phyloP scores from a whole-genome alignment of 1,140 invertebrate species.

The Tribolium madens region DNA sequence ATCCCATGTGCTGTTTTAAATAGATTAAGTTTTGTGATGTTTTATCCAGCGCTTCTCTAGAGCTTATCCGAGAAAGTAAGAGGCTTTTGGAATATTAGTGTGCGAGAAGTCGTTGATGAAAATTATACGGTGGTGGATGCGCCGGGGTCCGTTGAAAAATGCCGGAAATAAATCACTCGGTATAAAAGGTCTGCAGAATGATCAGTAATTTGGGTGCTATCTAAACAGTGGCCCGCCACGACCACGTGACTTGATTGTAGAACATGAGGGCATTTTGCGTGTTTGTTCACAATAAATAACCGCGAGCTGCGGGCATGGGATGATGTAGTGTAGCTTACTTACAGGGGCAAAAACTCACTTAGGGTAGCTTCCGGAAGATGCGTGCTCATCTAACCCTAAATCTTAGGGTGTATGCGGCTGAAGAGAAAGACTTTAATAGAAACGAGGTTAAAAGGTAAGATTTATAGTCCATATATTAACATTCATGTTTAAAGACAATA shows the following conservation, averaged over 20 bases:
- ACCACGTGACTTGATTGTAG: slow-evolving; percentile 47
- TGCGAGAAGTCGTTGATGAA: too few species aligned
- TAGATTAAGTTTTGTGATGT: not conserved
- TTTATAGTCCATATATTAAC: slow-evolving; percentile 46
- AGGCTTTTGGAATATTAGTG: too few species aligned
- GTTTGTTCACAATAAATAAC: slow-evolving; percentile 50
- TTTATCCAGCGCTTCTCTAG: too few species aligned
- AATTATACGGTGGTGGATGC: too few species aligned
- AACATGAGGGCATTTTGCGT: slow-evolving; percentile 50
- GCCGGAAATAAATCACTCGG: slow-evolving; percentile 18
- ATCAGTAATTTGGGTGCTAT: slow-evolving; percentile 43
- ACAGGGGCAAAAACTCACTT: slow-evolving; percentile 34
- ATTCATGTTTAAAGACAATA: slow-evolving; percentile 40
- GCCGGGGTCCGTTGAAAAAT: slow-evolving; percentile 28
- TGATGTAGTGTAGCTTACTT: slow-evolving; percentile 27
- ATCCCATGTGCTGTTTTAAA: not conserved
- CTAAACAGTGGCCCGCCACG: slow-evolving; percentile 37
- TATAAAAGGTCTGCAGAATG: slow-evolving; percentile 43
- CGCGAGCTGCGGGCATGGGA: slow-evolving; percentile 23
- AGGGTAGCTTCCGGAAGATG: slow-evolving; percentile 47
- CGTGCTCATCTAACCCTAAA: slow-evolving; percentile 48
- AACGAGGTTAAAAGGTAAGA: slow-evolving; percentile 40
- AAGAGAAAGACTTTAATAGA: slow-evolving; percentile 41
- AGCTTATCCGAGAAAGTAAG: too few species aligned
- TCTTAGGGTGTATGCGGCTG: slow-evolving; percentile 34